Evolutionary conservation across 2,888 invertebrate species (phyloP), one percentile per base, ranked within the genome.

Genomic region (Baccha elongata): DNA sequence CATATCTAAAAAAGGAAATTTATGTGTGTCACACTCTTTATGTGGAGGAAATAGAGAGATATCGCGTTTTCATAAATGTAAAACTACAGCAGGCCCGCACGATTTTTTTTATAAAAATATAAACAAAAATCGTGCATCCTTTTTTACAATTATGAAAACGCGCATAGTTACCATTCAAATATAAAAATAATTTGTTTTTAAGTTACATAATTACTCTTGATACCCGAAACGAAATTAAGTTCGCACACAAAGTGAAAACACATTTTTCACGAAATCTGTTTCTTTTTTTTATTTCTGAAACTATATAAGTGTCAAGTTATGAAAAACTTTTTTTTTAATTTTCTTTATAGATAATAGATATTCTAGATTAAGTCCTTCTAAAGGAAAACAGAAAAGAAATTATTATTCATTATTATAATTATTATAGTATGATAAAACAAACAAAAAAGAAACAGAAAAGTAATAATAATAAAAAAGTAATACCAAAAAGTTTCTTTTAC

Each of bases 321-420:
- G 53, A 42, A 83, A 60, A 44, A 83, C 72, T 76, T 76, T 74
- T 52, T 72, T 52, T 62, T 64, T 78, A 29, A 62, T 68, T 78
- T 71, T 81, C 75, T 81, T 76, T 83, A 72, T 83, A 83, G 76
- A 78, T 78, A 83, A 83, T 83, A 83, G 83, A 73, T 68, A 83
- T 78, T 78, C 53, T 83, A 83, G 83, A 78, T 72, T 83, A 83
- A 83, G 83, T 83, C 83, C 83, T 83, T 78, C 13, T 62, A 73
- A 83, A 78, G 78, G 72, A 76, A 78, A 83, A 76, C 37, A 64
- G 62, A 68, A 65, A 83, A 73, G 68, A 37, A 55, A 83, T 83
- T 83, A 83, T 76, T 83, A 83, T 83, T 83, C 78, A 83, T 83
- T 83, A 78, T 78, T 83, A 78, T 76, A 72, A 83, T 72, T 83